Evolutionary conservation across 2,888 invertebrate species (phyloP).

Genomic region (Limnephilus rhombicus): DNA sequence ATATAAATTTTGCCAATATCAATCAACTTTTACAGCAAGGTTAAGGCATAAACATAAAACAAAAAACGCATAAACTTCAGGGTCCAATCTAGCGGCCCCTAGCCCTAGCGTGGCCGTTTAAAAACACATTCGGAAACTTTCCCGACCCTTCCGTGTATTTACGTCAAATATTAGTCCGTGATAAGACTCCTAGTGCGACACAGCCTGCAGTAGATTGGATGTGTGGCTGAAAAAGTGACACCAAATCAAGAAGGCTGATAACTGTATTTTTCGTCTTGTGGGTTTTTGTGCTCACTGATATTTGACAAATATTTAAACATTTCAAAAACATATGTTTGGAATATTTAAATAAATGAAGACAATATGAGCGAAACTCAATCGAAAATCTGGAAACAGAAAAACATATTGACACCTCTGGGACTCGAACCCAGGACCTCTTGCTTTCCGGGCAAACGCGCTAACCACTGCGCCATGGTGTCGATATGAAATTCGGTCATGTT

Average conservation of each 20-base stretch:
- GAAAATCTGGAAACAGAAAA: too few species aligned
- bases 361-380: too few species aligned
- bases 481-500: too few species aligned
- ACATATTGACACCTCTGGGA: too few species aligned
- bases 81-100: slow-evolving; percentile 8
- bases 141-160: slow-evolving; percentile 10
- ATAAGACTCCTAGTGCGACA: slow-evolving; percentile 2
- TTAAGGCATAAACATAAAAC: not conserved
- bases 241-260: not conserved
- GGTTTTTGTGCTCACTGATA: too few species aligned
- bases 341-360: too few species aligned
- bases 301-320: too few species aligned
- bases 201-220: not conserved
- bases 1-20: not conserved
- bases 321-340: too few species aligned
- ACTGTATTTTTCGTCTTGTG: too few species aligned
- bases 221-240: not conserved
- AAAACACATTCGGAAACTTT: slow-evolving; percentile 41
- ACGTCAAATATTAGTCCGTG: slow-evolving; percentile 40
- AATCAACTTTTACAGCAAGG: not conserved
- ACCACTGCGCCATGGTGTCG: too few species aligned
- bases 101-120: slow-evolving; percentile 24
- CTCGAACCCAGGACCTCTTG: too few species aligned
- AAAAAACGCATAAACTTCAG: not conserved
- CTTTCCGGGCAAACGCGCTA: too few species aligned